A percentile compares a stretch with the other conserved stretches of the same genome.
phyloP scores from a whole-genome alignment of 2,113 vertebrate genomes.

The Corythornis cristatus region DNA sequence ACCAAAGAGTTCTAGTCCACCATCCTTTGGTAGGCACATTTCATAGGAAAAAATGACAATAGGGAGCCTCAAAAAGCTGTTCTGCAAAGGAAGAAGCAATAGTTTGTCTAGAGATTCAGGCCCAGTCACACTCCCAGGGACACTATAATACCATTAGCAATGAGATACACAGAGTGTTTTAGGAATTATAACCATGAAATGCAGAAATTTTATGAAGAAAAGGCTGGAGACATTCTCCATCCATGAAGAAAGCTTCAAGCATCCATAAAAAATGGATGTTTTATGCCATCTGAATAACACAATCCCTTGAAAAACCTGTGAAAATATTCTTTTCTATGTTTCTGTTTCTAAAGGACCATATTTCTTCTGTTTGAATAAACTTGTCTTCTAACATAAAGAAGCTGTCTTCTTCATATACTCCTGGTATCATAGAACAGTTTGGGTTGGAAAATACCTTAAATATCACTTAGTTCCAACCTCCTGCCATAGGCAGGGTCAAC shows the following conservation, averaged over 20 bases:
- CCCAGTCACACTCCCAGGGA: neutral
- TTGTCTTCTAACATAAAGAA: neutral
- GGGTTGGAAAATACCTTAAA: neutral
- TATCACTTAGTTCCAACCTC: neutral
- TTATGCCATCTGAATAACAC: neutral
- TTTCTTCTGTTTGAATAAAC: neutral
- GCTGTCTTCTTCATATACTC: neutral
- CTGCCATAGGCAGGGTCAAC: neutral
- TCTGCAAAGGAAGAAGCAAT: neutral
- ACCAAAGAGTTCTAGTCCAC: neutral
- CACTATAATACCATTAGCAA: neutral
- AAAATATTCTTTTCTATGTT: neutral
- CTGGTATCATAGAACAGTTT: neutral
- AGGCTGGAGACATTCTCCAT: neutral
- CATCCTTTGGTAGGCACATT: neutral
- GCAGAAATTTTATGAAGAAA: neutral
- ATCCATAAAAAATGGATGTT: neutral
- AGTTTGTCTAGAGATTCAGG: neutral
- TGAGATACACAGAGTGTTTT: neutral
- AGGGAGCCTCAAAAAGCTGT: neutral
- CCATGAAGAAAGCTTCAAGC: neutral
- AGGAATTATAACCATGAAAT: neutral
- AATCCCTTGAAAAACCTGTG: neutral
- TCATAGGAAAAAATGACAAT: neutral
- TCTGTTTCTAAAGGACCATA: constrained; percentile 33